A percentile compares a stretch with the other conserved stretches of the same genome.
These are phyloP conservation scores for Chironomus riparius DNA, from an alignment of 2,888 invertebrate genomes.

Conservation along the genomic window DNA sequence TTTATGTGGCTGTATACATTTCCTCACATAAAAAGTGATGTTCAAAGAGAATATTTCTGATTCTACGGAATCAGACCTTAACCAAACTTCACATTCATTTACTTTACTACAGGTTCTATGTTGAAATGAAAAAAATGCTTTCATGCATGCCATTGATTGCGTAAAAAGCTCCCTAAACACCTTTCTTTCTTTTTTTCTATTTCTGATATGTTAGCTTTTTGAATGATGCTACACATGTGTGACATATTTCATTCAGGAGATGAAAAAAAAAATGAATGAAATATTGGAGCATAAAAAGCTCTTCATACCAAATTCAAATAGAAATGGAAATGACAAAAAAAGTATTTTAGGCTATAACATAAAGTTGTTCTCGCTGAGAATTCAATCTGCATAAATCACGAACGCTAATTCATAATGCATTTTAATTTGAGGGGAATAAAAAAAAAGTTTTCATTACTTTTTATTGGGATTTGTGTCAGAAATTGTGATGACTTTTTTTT, in stretches of 20 bases:
- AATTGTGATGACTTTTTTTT: too few relatives aligned
- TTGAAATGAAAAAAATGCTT: background rate
- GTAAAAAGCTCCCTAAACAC: background rate
- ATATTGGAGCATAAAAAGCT: background rate
- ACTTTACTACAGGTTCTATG: too few relatives aligned
- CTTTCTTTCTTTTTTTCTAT: background rate
- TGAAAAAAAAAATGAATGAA: background rate
- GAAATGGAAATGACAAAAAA: too few relatives aligned
- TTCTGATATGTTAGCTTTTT: background rate
- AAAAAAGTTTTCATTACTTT: too few relatives aligned
- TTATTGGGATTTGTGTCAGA: too few relatives aligned
- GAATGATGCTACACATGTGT: constrained; percentile 13
- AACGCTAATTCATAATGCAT: too few relatives aligned
- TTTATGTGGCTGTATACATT: background rate
- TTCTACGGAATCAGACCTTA: background rate
- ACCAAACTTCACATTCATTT: too few relatives aligned
- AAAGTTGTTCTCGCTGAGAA: too few relatives aligned
- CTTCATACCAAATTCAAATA: too few relatives aligned
- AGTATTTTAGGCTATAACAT: too few relatives aligned
- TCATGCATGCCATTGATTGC: background rate
- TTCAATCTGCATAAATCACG: too few relatives aligned
- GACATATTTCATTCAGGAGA: background rate
- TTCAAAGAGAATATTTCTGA: background rate
- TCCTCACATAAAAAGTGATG: background rate
- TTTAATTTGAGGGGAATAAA: too few relatives aligned